Conservation (phyloP, 2,113 vertebrate species). For the Indri indri region DNA sequence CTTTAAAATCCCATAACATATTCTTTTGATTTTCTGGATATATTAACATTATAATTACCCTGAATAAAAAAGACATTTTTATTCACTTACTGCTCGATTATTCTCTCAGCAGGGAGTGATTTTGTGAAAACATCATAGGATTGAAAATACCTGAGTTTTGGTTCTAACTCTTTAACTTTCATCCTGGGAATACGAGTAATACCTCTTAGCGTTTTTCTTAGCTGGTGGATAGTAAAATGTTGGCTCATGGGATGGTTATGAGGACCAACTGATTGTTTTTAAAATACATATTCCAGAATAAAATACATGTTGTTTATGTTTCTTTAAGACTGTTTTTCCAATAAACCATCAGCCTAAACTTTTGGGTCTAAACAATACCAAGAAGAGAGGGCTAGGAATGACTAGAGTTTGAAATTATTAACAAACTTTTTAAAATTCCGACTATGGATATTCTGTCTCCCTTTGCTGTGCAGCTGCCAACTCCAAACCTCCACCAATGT, state of each 20-base stretch:
- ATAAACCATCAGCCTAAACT: neutral
- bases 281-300: neutral
- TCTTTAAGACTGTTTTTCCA: slow-evolving; percentile 28
- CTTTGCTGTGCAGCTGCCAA: neutral
- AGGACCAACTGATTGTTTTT: neutral
- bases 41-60: neutral
- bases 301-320: neutral
- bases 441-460: neutral
- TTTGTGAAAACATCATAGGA: neutral
- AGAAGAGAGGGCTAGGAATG: neutral
- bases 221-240: neutral
- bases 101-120: neutral
- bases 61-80: neutral
- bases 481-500: neutral
- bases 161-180: neutral
- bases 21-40: neutral
- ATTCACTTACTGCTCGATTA: neutral
- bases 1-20: neutral
- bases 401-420: neutral
- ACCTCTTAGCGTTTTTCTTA: neutral
- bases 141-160: neutral
- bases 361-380: neutral
- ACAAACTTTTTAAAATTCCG: neutral
- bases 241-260: neutral
- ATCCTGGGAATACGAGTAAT: neutral